phyloP scores from a whole-genome alignment of 2,113 vertebrate species.

The Proterorhinus semilunaris region DNA sequence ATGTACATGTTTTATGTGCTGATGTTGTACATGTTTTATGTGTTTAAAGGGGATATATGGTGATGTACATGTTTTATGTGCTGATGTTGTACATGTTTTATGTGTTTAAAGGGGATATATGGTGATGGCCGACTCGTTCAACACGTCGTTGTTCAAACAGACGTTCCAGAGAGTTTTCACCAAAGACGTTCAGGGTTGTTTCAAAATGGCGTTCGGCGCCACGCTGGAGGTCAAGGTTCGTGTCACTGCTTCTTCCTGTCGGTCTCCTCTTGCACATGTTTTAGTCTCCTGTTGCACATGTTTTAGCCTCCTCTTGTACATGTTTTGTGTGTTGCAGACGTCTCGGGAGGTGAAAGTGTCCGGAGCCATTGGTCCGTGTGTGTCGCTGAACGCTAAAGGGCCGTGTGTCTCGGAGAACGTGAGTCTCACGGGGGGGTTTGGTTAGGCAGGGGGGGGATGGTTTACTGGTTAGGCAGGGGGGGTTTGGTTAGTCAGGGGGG shows the following conservation, averaged over 20 bases:
- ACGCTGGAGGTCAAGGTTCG: slow-evolving; percentile 91
- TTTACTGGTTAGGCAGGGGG: too few species aligned
- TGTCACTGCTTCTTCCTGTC: neutral
- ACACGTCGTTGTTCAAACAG: slow-evolving; percentile 97
- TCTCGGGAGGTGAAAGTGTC: slow-evolving; percentile 92
- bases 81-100: too few species aligned
- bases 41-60: too few species aligned
- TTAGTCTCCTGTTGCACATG: too few species aligned
- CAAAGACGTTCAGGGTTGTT: slow-evolving; percentile 89
- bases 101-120: slow-evolving; percentile 80
- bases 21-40: too few species aligned
- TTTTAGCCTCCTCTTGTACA: too few species aligned
- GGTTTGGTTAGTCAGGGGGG: too few species aligned
- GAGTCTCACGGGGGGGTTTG: too few species aligned
- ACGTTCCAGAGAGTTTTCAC: slow-evolving; percentile 97
- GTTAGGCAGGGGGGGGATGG: too few species aligned
- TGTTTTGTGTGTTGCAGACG: slow-evolving; percentile 70
- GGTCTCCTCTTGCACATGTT: too few species aligned
- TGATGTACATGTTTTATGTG: too few species aligned
- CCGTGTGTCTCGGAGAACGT: slow-evolving; percentile 92
- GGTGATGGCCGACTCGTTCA: slow-evolving; percentile 98
- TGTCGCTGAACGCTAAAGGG: slow-evolving; percentile 89
- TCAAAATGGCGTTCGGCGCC: slow-evolving; percentile 94
- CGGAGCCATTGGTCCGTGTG: slow-evolving; percentile 90
- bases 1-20: too few species aligned